Base-by-base conservation (phyloP, 2,888 invertebrate genomes). In the Eutolmus rufibarbis region DNA sequence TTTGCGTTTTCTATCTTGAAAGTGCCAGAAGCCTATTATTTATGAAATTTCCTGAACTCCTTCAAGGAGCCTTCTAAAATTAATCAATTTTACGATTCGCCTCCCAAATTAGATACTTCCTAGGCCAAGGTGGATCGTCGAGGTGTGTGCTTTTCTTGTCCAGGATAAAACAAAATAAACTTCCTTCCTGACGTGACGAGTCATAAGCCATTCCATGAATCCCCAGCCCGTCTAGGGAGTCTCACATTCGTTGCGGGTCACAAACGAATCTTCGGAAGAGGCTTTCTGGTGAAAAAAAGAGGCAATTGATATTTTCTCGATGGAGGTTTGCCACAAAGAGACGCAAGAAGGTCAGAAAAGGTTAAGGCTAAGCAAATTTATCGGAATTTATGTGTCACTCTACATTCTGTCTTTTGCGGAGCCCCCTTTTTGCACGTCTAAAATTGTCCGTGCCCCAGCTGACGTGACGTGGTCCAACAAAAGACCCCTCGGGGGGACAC, bases 331-430 rank as follows among this genome's bases (percentile, higher is more conserved):
- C 66, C 28, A 66, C 7, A 66, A 66, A 66, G 12, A 19, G 28
- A 66, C 66, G 12, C 23, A 66, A 66, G 66, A 66, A 23, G 66
- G 66, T 66, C 28, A 66, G 66, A 28, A 66, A 66, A 66, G 66
- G 66, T 66, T 66, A 66, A 66, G 66, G 66, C 66, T 66, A 66
- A 66, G 66, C 23, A 78, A 79, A 79, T 79, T 79, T 79, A 56
- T 66, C 12, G 66, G 66, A 23, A 23, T 66, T 66, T 23, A 66
- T 66, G 66, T 79, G 79, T 79, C 28, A 16, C 8, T 76, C 14
- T 34, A n/a, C 19, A 2, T 76, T 76, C 9, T 16, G 28, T 34
- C n/a, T 37, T 66, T 23, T 66, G 23, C 28, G 66, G 23, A 4
- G 76, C 16, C 76, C 28, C n/a, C 34, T 76, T 43, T 78, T 78